Evolutionary conservation across 1,140 invertebrate genomes (phyloP).

Genomic region (Cotesia glomerata): DNA sequence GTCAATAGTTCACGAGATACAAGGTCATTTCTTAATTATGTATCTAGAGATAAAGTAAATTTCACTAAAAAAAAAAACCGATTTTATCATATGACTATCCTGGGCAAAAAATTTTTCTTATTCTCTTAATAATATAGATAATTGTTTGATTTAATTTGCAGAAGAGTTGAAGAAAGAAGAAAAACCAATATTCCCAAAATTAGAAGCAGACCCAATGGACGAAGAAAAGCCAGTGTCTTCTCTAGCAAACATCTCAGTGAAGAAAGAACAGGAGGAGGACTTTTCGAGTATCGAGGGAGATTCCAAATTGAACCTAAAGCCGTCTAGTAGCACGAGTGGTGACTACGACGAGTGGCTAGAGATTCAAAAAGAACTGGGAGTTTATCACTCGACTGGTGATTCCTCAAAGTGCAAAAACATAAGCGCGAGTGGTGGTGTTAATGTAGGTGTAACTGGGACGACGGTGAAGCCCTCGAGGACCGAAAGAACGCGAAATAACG

Average conservation of each 20-base stretch:
- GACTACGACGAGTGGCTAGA: slow-evolving; percentile 74
- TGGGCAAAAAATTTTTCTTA: neutral
- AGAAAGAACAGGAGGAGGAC: slow-evolving; percentile 59
- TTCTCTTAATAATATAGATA: too few species aligned
- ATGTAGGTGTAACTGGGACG: slow-evolving; percentile 32
- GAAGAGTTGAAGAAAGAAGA: slow-evolving; percentile 60
- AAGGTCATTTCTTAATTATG: too few species aligned
- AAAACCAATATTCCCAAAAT: slow-evolving; percentile 56
- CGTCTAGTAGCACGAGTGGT: slow-evolving; percentile 54
- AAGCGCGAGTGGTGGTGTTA: slow-evolving; percentile 33
- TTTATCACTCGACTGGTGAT: slow-evolving; percentile 51
- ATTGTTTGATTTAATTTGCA: slow-evolving; percentile 26
- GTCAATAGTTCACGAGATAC: too few species aligned
- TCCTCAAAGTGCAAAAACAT: slow-evolving; percentile 52
- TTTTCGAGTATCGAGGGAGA: slow-evolving; percentile 50
- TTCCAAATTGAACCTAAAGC: slow-evolving; percentile 50
- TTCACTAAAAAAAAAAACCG: too few species aligned
- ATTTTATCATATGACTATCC: too few species aligned
- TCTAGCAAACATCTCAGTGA: slow-evolving; percentile 50
- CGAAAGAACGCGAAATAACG: slow-evolving; percentile 57
- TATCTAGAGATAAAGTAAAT: too few species aligned
- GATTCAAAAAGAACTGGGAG: slow-evolving; percentile 72
- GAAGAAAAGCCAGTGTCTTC: slow-evolving; percentile 42
- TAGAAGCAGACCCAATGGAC: slow-evolving; percentile 52
- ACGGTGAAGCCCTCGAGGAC: slow-evolving; percentile 36